Percentiles rank a stretch among this genome's conserved stretches.
These are phyloP conservation scores for Empis livida DNA, from an alignment of 2,888 invertebrate species.

Conservation along the genomic window DNA sequence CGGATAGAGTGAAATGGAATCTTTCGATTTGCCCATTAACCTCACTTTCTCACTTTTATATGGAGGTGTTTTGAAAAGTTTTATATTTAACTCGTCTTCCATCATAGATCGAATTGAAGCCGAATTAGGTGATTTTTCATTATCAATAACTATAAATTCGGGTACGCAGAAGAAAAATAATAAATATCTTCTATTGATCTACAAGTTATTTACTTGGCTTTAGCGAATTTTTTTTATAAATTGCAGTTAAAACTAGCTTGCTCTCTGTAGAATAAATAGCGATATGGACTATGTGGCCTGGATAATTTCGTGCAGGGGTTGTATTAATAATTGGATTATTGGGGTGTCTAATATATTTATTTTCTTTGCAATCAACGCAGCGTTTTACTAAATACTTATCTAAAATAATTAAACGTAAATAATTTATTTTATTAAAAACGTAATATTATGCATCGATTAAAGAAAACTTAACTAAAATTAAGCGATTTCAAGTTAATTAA, in stretches of 20 bases:
- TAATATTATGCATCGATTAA: no score
- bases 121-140: constrained; percentile 9
- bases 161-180: constrained; percentile 10
- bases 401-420: no score
- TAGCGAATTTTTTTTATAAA: constrained; percentile 9
- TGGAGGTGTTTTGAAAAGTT: constrained; percentile 10
- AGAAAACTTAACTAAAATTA: no score
- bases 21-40: constrained; percentile 12
- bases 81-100: constrained; percentile 8
- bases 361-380: constrained; percentile 5
- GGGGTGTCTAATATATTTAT: constrained; percentile 9
- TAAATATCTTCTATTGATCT: constrained; percentile 7
- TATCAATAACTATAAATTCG: constrained; percentile 11
- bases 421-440: no score
- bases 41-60: constrained; percentile 10
- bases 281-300: constrained; percentile 9
- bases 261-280: constrained; percentile 10
- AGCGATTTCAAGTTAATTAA: no score
- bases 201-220: constrained; percentile 4
- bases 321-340: constrained; percentile 6
- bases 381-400: constrained; percentile 1
- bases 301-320: constrained; percentile 8
- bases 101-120: constrained; percentile 8
- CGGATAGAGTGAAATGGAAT: constrained; percentile 12
- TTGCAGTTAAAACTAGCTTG: constrained; percentile 6